Evolutionary conservation across 30 jellyfish, hydroid and myxozoan genomes (phyloP), one percentile per base, ranked within the genome.

Genomic region (Phacellophora camtschatica): DNA sequence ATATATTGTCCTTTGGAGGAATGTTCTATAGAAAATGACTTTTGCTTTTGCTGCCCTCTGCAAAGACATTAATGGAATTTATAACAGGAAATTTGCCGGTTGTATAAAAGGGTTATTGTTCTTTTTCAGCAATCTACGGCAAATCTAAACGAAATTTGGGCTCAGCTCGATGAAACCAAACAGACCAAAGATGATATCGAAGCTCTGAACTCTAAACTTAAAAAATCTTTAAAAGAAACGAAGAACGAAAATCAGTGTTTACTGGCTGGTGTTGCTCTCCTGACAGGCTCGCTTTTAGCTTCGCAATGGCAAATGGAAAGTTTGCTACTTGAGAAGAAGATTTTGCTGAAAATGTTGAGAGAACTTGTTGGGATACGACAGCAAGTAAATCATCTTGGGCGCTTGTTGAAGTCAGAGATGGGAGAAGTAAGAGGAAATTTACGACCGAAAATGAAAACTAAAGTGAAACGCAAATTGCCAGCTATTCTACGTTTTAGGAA

Each of bases 331-430:
- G 79, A 69, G 57, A 36, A 71, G 51, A 5, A 71, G 13, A 27
- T 72, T 4, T 32, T 74, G 19, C n/a, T 29, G 25, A 39, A 43
- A 28, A 11, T 66, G 53, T 19, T 76, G 16, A 77, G 43, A 30
- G 73, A 42, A 4, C 7, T 58, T 35, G 56, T 32, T 31, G 57
- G 56, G 5, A 58, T 87, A 35, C 72, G 57, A 55, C 86, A 63
- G 30, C 75, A 74, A 19, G 63, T 66, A 11, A n/a, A 28, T 22
- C 72, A 65, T 25, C 80, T 88, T 0, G 87, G 33, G 5, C 69
- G 61, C n/a, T 71, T 85, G 18, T 33, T 88, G 88, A 67, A 69
- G 23, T 53, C 77, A 0, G 97, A 81, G 54, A 81, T 88, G 94
- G 77, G 56, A 3, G 87, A 49, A 45, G 36, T 27, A 4, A 48